Base-by-base conservation (phyloP, 2,113 vertebrate genomes). In the Phaetusa simplex region DNA sequence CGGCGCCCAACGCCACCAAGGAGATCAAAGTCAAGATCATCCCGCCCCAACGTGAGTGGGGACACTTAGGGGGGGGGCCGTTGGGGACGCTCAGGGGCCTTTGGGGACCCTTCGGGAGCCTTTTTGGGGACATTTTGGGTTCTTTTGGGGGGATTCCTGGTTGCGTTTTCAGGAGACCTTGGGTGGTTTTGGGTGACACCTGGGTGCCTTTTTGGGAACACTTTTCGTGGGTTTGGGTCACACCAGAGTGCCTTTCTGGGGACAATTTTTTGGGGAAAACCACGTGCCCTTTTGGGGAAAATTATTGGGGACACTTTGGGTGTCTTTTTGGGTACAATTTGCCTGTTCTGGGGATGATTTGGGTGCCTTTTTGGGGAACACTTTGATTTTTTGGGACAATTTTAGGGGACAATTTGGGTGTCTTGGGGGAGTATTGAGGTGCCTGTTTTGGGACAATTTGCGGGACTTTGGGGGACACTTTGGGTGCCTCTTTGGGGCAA, bases 1-100 rank as follows among this genome's bases (percentile, higher is more conserved):
- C 97, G 1, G 98, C 99, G 1, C 98, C 99, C 2, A 99, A 99
- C 43, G 93, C 99, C 9, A 96, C 99, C 97, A 99, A 99, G 97
- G 99, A 99, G 96, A 99, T 99, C 96, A 99, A 99, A 99, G 99
- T 99, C 79, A 99, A 99, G 97, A 98, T 99, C 96, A 99, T 99
- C 91, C 99, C 99, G 0, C 97, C 99, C 1, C 99, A 99, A 38
- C 99, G 99, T 99, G 97, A 98, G 99, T 98, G 22, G 58, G 22
- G 58, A 40, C 38, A 13, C 16, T 6, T 6, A 5, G 24, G 36
- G 32, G 52, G 26, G 52, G 14, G 14, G 14, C 49, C 49, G 5
- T 23, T 49, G 50, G 14, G 50, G 50, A 52, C 50, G 11, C 40
- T 40, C 38, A 9, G 52, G 15, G 15, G 16, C 50, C 50, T 10